These are phyloP conservation scores for Oostethus manadensis DNA, from an alignment of 2,113 vertebrate genomes.

Conservation along the genomic window DNA sequence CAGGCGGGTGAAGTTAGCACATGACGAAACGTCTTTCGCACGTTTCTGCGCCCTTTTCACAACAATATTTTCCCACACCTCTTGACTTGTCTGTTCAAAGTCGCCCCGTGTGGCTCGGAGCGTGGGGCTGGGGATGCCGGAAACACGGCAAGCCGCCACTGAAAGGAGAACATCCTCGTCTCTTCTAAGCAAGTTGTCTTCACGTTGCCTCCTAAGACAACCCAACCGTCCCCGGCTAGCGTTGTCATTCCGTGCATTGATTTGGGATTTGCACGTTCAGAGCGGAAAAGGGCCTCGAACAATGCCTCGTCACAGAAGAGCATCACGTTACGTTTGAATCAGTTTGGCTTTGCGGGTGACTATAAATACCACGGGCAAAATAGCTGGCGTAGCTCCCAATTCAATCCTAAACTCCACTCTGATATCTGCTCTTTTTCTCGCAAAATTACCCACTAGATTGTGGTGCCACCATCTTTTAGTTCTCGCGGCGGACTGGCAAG, in stretches of 20 bases:
- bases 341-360: background rate
- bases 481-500: background rate
- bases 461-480: background rate
- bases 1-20: too few species aligned
- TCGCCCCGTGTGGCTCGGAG: background rate
- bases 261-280: background rate
- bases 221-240: too few species aligned
- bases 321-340: background rate
- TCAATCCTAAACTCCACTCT: background rate
- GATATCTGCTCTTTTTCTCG: background rate
- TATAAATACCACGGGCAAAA: background rate
- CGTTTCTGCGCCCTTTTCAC: background rate
- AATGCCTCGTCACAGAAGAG: background rate
- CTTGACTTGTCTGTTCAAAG: background rate
- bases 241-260: background rate
- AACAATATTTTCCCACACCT: background rate
- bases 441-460: background rate
- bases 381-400: background rate
- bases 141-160: background rate
- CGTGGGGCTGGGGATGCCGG: background rate
- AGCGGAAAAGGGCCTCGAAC: background rate
- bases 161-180: background rate
- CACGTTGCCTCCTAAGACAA: too few species aligned
- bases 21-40: too few species aligned
- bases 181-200: background rate